Conservation (phyloP, 2,113 vertebrate species). For the Carollia perspicillata region DNA sequence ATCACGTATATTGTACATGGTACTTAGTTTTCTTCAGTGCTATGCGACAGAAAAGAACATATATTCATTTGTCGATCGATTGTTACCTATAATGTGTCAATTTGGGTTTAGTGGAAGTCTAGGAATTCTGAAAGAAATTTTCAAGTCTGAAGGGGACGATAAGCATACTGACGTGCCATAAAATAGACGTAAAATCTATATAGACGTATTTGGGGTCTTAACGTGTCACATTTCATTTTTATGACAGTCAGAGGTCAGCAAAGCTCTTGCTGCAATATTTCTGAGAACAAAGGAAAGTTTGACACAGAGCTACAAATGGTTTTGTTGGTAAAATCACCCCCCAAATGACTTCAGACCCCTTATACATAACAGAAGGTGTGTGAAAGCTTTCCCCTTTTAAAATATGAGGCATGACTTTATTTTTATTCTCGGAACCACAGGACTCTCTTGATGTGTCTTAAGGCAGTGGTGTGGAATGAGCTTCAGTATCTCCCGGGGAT, state of each 20-base stretch:
- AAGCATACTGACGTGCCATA: not conserved
- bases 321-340: not conserved
- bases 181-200: not conserved
- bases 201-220: constrained; percentile 15
- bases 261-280: constrained; percentile 47
- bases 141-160: constrained; percentile 27
- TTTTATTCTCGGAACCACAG: not conserved
- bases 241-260: constrained; percentile 46
- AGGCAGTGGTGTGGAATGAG: constrained; percentile 5
- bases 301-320: not conserved
- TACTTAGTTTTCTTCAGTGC: constrained; percentile 9
- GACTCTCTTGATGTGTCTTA: not conserved
- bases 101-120: constrained; percentile 15
- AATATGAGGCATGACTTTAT: not conserved
- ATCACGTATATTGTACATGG: not conserved
- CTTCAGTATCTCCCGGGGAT: not conserved
- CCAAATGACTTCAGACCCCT: not conserved
- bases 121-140: constrained; percentile 28
- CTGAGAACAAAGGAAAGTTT: not conserved
- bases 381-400: not conserved
- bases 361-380: not conserved
- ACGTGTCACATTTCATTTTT: constrained; percentile 35
- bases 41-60: not conserved
- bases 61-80: not conserved
- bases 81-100: not conserved